These are phyloP conservation scores for Leptopilina myrica DNA, from an alignment of 2,888 invertebrate genomes.

Conservation along the genomic window DNA sequence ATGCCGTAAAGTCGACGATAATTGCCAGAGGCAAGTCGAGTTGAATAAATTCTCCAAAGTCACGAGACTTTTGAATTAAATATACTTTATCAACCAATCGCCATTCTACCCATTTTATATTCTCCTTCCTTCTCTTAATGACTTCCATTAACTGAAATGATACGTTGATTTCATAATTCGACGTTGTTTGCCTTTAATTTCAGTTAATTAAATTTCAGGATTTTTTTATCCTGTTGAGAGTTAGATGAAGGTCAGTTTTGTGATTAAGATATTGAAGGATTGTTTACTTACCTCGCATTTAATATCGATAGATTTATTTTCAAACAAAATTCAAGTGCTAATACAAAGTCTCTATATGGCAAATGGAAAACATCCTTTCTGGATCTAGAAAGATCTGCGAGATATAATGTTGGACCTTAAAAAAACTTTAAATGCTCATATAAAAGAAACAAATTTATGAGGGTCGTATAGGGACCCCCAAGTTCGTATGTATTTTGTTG, in stretches of 20 bases:
- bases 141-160: conserved; percentile 35
- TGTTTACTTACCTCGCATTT: background rate
- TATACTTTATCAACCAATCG: conserved; percentile 38
- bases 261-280: background rate
- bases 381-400: conserved; percentile 43
- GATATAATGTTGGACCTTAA: conserved; percentile 61
- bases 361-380: background rate
- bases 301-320: background rate
- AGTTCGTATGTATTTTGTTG: conserved; percentile 49
- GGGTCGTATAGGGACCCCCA: conserved; percentile 43
- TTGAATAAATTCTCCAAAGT: conserved; percentile 41
- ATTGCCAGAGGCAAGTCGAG: conserved; percentile 35
- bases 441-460: conserved; percentile 67
- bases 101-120: conserved; percentile 35
- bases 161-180: conserved; percentile 37
- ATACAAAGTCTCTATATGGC: background rate
- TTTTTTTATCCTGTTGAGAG: background rate
- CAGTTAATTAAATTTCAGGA: conserved; percentile 5
- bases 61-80: conserved; percentile 41
- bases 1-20: conserved; percentile 40
- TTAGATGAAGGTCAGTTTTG: no score
- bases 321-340: background rate
- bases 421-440: conserved; percentile 63
- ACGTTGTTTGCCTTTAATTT: conserved; percentile 10
- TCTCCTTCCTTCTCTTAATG: conserved; percentile 37